Percentiles rank a stretch among this genome's conserved stretches.
These are phyloP conservation scores for Ficedula albicollis DNA, from an alignment of 2,797 vertebrate species.

Conservation along the genomic window DNA sequence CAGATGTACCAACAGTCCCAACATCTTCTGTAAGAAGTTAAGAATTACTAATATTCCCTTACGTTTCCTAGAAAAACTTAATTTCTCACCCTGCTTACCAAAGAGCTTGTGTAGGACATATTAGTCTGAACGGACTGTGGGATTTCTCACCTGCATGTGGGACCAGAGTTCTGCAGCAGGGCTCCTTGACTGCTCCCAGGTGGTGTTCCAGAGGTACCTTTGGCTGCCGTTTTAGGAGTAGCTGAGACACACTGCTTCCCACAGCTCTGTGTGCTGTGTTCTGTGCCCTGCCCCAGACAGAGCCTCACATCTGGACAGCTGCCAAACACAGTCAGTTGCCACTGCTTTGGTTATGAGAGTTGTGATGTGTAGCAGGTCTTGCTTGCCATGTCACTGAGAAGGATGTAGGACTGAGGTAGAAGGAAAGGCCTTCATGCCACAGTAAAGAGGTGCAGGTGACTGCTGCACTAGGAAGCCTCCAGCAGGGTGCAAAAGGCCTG, in stretches of 20 bases:
- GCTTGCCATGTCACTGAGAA: neutral
- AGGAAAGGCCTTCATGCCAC: neutral
- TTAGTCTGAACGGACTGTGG: neutral
- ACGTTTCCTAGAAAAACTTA: neutral
- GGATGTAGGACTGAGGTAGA: neutral
- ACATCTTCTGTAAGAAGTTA: constrained; percentile 69
- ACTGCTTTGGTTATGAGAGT: neutral
- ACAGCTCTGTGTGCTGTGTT: neutral
- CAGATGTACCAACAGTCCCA: neutral
- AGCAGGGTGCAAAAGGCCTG: neutral
- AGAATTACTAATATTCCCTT: neutral
- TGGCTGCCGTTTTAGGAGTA: accelerated
- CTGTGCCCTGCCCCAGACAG: neutral
- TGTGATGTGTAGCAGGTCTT: neutral
- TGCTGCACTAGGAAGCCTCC: neutral
- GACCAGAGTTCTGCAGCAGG: neutral
- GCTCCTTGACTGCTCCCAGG: neutral
- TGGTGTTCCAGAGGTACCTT: neutral
- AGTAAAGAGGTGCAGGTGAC: neutral
- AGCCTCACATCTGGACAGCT: neutral
- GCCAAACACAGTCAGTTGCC: neutral
- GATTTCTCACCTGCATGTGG: neutral
- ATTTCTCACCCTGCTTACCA: neutral
- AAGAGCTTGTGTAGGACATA: neutral
- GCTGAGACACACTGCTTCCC: neutral